A percentile compares a stretch with the other conserved stretches of the same genome.
phyloP scores from a whole-genome alignment of 1,140 invertebrate genomes.

The Ceratosolen fusciceps region DNA sequence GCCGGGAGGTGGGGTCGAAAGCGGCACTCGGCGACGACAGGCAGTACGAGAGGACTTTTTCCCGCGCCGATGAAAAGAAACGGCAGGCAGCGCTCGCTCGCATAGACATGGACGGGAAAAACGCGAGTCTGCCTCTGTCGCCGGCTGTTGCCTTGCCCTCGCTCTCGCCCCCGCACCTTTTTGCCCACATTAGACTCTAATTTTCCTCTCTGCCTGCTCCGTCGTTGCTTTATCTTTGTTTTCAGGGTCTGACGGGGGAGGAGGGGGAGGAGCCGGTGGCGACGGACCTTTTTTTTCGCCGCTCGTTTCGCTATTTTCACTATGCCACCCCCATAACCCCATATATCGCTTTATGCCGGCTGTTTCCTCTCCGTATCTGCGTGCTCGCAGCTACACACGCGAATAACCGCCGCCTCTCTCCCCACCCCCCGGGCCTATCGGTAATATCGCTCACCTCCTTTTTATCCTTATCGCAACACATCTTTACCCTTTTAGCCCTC shows the following conservation, averaged over 20 bases:
- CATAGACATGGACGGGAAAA: constrained; percentile 10
- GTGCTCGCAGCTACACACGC: background rate
- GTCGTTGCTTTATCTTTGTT: constrained; percentile 15
- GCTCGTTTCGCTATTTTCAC: too few species aligned
- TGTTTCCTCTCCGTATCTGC: background rate
- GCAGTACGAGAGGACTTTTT: constrained; percentile 12
- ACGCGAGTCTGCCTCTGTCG: constrained; percentile 25
- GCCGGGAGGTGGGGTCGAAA: background rate
- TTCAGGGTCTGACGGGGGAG: too few species aligned
- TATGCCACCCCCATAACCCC: too few species aligned
- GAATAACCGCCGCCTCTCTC: background rate
- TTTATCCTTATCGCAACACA: background rate
- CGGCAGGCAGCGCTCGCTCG: background rate
- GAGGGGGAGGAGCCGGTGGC: too few species aligned
- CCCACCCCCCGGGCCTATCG: too few species aligned
- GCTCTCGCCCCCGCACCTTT: constrained; percentile 8
- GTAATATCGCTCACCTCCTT: background rate
- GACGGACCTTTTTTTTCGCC: background rate
- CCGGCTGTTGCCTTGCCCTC: background rate
- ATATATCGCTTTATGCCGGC: background rate
- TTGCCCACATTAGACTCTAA: constrained; percentile 39
- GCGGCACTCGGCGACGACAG: background rate
- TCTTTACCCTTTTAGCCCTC: too few species aligned
- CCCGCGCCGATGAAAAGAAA: constrained; percentile 36
- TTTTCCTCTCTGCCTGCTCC: constrained; percentile 11